A percentile compares a stretch with the other conserved stretches of the same genome.
phyloP scores from a whole-genome alignment of 2,888 invertebrate genomes.

The Petrolisthes manimaculis region DNA sequence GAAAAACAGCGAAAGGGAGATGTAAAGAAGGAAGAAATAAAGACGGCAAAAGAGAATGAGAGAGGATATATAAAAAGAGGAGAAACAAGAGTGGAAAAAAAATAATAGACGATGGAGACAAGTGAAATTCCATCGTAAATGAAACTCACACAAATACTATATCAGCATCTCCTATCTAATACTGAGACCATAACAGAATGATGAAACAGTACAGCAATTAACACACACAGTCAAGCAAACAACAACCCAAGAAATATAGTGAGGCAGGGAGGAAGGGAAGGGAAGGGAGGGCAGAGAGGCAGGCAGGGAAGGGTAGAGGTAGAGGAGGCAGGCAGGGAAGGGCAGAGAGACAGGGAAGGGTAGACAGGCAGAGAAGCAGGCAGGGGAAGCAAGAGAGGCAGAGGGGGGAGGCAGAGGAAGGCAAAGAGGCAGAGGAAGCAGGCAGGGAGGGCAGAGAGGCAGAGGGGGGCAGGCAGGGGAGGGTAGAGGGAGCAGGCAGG shows the following conservation, averaged over 20 bases:
- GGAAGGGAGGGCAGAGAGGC: background rate
- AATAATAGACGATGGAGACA: too few species aligned
- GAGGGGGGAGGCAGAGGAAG: background rate
- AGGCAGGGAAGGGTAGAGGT: too few species aligned
- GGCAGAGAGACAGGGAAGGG: background rate
- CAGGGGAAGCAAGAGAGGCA: background rate
- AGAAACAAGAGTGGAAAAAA: too few species aligned
- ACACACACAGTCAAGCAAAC: background rate
- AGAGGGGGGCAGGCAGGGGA: background rate
- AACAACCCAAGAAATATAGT: background rate
- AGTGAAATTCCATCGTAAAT: too few species aligned
- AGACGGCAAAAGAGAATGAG: background rate
- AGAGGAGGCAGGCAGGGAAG: background rate
- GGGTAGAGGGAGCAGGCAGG: too few species aligned
- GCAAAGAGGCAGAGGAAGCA: too few species aligned
- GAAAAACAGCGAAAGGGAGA: background rate
- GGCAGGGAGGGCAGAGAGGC: too few species aligned
- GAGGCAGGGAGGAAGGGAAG: background rate
- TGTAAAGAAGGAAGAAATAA: background rate
- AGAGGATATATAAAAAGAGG: background rate
- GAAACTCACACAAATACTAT: too few species aligned
- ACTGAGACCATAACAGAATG: too few species aligned
- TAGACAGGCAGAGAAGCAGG: background rate
- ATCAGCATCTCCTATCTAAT: too few species aligned
- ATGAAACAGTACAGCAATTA: too few species aligned